A percentile compares a stretch with the other conserved stretches of the same genome.
Conservation (phyloP, 92 coral and sea anemone genomes). For the Umimayanthus chanpuru region DNA sequence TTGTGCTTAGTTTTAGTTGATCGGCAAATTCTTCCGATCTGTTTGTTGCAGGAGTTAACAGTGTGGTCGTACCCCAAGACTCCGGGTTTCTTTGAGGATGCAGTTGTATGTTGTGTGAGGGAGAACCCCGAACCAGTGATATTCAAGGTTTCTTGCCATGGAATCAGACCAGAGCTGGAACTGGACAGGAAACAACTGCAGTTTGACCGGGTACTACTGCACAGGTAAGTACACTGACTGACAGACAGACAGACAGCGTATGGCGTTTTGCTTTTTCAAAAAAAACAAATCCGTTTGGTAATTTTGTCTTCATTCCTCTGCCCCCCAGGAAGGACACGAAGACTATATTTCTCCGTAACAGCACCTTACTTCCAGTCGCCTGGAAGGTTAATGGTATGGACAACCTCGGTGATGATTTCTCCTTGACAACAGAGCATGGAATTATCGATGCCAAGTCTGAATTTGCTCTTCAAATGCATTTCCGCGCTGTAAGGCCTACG, state of each 20-base stretch:
- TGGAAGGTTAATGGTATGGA: slow-evolving; percentile 98
- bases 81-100: slow-evolving; percentile 95
- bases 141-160: slow-evolving; percentile 89
- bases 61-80: slow-evolving; percentile 99
- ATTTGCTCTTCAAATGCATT: slow-evolving; percentile 96
- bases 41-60: slow-evolving; percentile 64
- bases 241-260: background rate
- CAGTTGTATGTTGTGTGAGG: slow-evolving; percentile 92
- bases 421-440: slow-evolving; percentile 92
- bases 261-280: too few species aligned
- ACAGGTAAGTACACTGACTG: slow-evolving; percentile 66
- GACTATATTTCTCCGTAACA: slow-evolving; percentile 94
- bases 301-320: background rate
- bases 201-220: slow-evolving; percentile 95
- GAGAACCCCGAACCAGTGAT: slow-evolving; percentile 97
- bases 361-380: slow-evolving; percentile 92
- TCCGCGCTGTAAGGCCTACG: slow-evolving; percentile 90
- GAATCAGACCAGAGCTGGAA: slow-evolving; percentile 95
- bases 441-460: slow-evolving; percentile 96
- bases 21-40: background rate
- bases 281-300: background rate
- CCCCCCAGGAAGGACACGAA: slow-evolving; percentile 86
- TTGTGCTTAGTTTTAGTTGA: background rate
- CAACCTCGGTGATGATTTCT: slow-evolving; percentile 97
- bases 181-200: slow-evolving; percentile 92